phyloP scores from a whole-genome alignment of 1,140 invertebrate species.

The Vollenhovia emeryi region DNA sequence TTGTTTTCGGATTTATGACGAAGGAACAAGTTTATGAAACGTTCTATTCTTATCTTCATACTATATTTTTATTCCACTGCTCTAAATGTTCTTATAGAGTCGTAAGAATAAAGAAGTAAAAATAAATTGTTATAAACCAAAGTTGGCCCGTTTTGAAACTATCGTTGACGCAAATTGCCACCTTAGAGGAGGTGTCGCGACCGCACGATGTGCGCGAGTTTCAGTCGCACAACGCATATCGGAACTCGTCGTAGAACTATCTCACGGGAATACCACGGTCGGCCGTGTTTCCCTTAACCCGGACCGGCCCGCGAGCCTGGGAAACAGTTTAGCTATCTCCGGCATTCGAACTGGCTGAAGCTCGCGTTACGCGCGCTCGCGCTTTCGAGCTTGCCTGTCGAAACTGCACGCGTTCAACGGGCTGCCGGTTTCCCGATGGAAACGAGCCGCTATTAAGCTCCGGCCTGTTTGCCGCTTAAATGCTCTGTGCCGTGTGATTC shows the following conservation, averaged over 20 bases:
- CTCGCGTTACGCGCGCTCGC: slow-evolving; percentile 65
- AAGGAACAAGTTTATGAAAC: not conserved
- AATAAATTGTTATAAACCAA: not conserved
- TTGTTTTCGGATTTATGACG: not conserved
- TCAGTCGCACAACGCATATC: not conserved
- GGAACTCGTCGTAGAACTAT: slow-evolving; percentile 48
- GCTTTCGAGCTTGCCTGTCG: slow-evolving; percentile 69
- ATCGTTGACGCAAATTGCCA: slow-evolving; percentile 8
- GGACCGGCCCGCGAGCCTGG: slow-evolving; percentile 48
- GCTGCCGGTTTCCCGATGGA: slow-evolving; percentile 49
- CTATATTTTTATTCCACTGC: too few species aligned
- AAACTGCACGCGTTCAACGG: slow-evolving; percentile 68
- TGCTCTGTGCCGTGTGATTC: slow-evolving; percentile 60
- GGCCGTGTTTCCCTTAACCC: slow-evolving; percentile 65
- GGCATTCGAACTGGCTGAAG: slow-evolving; percentile 70
- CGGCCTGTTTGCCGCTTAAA: slow-evolving; percentile 68
- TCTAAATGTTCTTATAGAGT: not conserved
- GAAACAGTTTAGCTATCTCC: slow-evolving; percentile 69
- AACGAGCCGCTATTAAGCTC: slow-evolving; percentile 69
- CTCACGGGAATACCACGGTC: slow-evolving; percentile 51
- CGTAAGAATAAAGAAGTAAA: not conserved
- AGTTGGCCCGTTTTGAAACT: slow-evolving; percentile 7
- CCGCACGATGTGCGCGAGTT: slow-evolving; percentile 19
- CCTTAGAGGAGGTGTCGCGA: slow-evolving; percentile 4
- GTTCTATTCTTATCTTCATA: too few species aligned